A percentile compares a stretch with the other conserved stretches of the same genome.
Conservation (phyloP, 2,888 invertebrate genomes). For the Zelleria hepariella region DNA sequence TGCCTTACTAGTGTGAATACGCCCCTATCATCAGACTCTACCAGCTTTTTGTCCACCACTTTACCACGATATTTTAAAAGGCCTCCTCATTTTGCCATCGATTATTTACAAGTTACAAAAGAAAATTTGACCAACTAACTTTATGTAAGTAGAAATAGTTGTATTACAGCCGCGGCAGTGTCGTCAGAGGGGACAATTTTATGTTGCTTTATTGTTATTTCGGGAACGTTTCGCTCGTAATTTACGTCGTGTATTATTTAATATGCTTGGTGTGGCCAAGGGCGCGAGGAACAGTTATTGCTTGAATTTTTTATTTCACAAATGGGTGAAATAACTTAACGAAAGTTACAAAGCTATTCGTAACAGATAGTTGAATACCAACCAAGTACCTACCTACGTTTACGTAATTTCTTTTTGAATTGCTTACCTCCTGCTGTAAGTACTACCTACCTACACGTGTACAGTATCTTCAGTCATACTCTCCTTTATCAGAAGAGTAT, state of each 20-base stretch:
- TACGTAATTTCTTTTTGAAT: too few species aligned
- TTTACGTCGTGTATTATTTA: slow-evolving; percentile 46
- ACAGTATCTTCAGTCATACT: too few species aligned
- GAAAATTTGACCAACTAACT: slow-evolving; percentile 34
- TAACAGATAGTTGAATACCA: too few species aligned
- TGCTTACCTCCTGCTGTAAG: too few species aligned
- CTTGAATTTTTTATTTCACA: background rate
- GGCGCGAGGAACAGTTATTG: slow-evolving; percentile 34
- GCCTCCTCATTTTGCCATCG: slow-evolving; percentile 48
- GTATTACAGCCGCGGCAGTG: slow-evolving; percentile 16
- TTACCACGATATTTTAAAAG: slow-evolving; percentile 65
- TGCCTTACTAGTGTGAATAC: slow-evolving; percentile 49
- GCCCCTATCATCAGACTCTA: slow-evolving; percentile 60
- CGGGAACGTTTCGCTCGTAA: slow-evolving; percentile 51
- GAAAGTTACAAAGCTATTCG: background rate
- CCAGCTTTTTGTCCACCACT: slow-evolving; percentile 54
- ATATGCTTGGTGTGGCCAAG: slow-evolving; percentile 33
- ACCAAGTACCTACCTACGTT: too few species aligned
- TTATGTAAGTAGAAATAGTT: slow-evolving; percentile 5
- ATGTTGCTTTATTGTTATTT: slow-evolving; percentile 54
- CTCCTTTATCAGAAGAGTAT: too few species aligned
- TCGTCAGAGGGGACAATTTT: slow-evolving; percentile 65
- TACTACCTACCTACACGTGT: too few species aligned
- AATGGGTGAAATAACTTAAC: background rate
- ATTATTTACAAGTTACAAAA: slow-evolving; percentile 39